Conservation (phyloP, 1,140 invertebrate genomes). For the Sarcophaga peregrina region DNA sequence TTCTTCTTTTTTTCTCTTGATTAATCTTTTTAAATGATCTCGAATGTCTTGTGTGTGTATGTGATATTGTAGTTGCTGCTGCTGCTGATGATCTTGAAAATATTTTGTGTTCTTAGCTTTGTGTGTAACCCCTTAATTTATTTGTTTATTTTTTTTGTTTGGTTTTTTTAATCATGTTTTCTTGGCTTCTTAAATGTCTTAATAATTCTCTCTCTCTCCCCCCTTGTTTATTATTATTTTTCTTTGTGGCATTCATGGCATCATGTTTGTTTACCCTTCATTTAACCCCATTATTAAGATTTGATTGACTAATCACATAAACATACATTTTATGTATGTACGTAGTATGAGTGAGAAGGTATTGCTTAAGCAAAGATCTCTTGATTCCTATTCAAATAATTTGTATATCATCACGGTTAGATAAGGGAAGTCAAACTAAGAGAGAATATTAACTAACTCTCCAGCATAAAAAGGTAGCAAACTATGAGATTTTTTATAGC, state of each 20-base stretch:
- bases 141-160: conserved; percentile 5
- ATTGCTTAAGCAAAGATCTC: no score
- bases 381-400: no score
- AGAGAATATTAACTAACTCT: no score
- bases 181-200: neutral
- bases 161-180: neutral
- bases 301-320: neutral
- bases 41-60: no score
- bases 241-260: neutral
- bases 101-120: neutral
- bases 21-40: conserved; percentile 13
- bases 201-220: neutral
- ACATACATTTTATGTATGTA: no score
- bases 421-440: no score
- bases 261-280: neutral
- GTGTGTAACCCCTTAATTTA: conserved; percentile 18
- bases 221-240: neutral
- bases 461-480: no score
- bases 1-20: neutral
- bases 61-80: no score
- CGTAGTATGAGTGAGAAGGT: no score
- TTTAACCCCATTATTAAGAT: conserved; percentile 5
- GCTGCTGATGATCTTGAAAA: neutral
- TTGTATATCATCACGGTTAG: no score
- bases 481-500: no score